A percentile compares a stretch with the other conserved stretches of the same genome.
phyloP scores from a whole-genome alignment of 2,113 vertebrate genomes.

The Cyprinus carpio region DNA sequence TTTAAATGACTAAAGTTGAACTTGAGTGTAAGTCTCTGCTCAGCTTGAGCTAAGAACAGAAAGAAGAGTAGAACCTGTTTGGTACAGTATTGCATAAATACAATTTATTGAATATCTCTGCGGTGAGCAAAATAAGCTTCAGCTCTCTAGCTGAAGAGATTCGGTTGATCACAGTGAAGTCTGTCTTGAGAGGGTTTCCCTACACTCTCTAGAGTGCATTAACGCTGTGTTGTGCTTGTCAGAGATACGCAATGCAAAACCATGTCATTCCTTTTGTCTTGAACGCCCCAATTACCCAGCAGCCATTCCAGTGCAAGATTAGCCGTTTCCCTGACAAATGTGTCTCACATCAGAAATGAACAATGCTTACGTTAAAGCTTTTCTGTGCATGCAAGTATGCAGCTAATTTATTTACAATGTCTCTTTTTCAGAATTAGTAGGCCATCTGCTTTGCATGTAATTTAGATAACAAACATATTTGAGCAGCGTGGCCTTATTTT shows the following conservation, averaged over 20 bases:
- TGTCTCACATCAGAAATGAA: constrained; percentile 27
- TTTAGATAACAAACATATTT: constrained; percentile 38
- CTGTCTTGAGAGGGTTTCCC: constrained; percentile 9
- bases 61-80: neutral
- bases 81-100: neutral
- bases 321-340: constrained; percentile 52
- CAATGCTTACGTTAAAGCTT: constrained; percentile 11
- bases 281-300: constrained; percentile 47
- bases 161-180: neutral
- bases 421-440: constrained; percentile 43
- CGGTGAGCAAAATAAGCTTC: neutral
- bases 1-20: neutral
- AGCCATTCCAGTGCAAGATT: constrained; percentile 39
- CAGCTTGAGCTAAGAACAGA: neutral
- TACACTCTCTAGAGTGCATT: constrained; percentile 34
- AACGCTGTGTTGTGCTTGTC: constrained; percentile 25
- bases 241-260: constrained; percentile 6
- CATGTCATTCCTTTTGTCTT: constrained; percentile 37
- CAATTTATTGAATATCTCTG: neutral
- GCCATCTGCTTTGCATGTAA: constrained; percentile 52
- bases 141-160: neutral
- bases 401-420: constrained; percentile 52
- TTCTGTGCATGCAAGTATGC: neutral
- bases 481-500: constrained; percentile 3
- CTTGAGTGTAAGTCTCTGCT: neutral